These are phyloP conservation scores for Stegodyphus dumicola DNA, from an alignment of 1,140 invertebrate species.

Conservation along the genomic window DNA sequence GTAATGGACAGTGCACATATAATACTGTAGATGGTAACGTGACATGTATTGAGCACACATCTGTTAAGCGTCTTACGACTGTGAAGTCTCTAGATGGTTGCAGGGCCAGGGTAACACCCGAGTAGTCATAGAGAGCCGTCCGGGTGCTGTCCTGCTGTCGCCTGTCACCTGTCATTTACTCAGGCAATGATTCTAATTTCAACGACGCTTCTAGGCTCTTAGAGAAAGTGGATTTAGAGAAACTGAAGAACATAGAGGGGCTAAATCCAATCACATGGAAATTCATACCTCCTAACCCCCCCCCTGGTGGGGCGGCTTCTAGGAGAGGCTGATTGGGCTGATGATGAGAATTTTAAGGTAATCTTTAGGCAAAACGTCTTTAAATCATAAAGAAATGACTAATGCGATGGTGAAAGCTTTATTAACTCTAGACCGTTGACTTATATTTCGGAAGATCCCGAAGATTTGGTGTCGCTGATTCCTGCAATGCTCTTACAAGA, in stretches of 20 bases:
- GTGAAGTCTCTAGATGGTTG: too few species aligned
- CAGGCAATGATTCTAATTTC: slow-evolving; percentile 29
- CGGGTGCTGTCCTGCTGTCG: too few species aligned
- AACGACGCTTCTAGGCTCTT: neutral
- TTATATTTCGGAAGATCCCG: slow-evolving; percentile 37
- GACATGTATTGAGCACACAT: too few species aligned
- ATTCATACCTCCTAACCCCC: slow-evolving; percentile 4
- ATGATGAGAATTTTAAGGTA: slow-evolving; percentile 1
- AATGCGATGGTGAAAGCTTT: slow-evolving; percentile 13
- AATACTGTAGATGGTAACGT: too few species aligned
- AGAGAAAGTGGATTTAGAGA: neutral
- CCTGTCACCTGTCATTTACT: slow-evolving; percentile 9
- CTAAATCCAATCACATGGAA: slow-evolving; percentile 12
- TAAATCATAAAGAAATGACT: slow-evolving; percentile 30
- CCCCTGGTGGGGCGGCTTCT: slow-evolving; percentile 34
- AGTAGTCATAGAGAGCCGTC: too few species aligned
- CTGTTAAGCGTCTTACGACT: too few species aligned
- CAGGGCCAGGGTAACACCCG: too few species aligned
- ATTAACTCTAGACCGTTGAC: slow-evolving; percentile 34
- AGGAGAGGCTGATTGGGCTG: slow-evolving; percentile 27
- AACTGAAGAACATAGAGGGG: neutral
- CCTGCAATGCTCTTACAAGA: slow-evolving; percentile 61
- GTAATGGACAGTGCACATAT: too few species aligned
- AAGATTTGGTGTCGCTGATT: slow-evolving; percentile 56
- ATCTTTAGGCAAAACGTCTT: neutral